Percentiles rank a stretch among this genome's conserved stretches.
These are phyloP conservation scores for Acrocephalus arundinaceus DNA, from an alignment of 2,113 vertebrate species.

Conservation along the genomic window DNA sequence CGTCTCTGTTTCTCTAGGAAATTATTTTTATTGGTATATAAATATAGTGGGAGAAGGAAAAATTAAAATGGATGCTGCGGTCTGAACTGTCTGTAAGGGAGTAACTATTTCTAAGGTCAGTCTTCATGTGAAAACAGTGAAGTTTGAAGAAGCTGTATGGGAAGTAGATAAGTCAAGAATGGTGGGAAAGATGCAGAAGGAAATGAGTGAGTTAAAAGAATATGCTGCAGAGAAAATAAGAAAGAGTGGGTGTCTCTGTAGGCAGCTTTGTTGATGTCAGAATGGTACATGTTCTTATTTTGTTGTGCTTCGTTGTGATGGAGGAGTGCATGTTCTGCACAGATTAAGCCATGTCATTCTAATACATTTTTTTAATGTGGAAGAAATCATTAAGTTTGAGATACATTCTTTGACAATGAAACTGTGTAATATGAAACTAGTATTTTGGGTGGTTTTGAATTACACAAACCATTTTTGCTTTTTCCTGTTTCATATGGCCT, in stretches of 20 bases:
- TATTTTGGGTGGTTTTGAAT: not conserved
- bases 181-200: not conserved
- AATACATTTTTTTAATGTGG: not conserved
- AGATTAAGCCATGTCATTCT: not conserved
- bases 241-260: constrained; percentile 14
- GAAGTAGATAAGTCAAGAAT: not conserved
- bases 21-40: not conserved
- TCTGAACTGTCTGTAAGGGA: not conserved
- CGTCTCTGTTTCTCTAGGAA: not conserved
- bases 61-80: not conserved
- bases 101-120: not conserved
- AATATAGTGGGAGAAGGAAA: not conserved
- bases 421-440: not conserved
- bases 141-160: not conserved
- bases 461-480: not conserved
- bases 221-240: constrained; percentile 16
- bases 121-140: not conserved
- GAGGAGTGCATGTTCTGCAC: not conserved
- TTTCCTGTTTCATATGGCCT: not conserved
- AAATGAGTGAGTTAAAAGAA: not conserved
- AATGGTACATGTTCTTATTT: constrained; percentile 49
- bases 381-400: not conserved
- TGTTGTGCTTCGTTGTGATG: not conserved
- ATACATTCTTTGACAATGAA: not conserved
- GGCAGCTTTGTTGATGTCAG: constrained; percentile 39